These are phyloP conservation scores for Cebus imitator DNA, from an alignment of 2,113 vertebrate genomes.

Conservation along the genomic window DNA sequence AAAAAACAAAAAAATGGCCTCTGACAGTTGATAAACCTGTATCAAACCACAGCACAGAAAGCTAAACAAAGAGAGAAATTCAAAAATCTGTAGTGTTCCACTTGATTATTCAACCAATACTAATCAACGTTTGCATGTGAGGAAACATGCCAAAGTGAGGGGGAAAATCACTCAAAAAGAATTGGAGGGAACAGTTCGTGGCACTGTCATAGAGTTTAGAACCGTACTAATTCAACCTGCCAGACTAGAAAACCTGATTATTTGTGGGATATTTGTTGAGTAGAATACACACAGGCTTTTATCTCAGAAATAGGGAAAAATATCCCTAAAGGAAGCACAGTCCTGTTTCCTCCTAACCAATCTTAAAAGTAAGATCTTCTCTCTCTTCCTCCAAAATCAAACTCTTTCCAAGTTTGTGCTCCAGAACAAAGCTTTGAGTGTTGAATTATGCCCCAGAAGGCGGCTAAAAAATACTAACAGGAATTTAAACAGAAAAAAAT, in stretches of 20 bases:
- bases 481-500: background rate
- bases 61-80: background rate
- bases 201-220: background rate
- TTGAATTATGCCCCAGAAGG: background rate
- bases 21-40: constrained; percentile 2
- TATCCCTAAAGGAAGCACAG: background rate
- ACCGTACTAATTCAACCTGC: background rate
- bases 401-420: background rate
- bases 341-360: background rate
- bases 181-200: background rate
- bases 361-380: background rate
- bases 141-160: background rate
- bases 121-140: background rate
- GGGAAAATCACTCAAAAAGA: background rate
- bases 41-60: background rate
- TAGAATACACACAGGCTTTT: background rate
- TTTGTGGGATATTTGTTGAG: background rate
- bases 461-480: background rate
- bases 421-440: background rate
- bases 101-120: background rate
- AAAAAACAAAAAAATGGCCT: background rate
- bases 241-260: background rate
- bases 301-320: background rate
- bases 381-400: background rate
- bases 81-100: background rate